Evolutionary conservation across 2,113 vertebrate species (phyloP).

Genomic region (Strigops habroptila): DNA sequence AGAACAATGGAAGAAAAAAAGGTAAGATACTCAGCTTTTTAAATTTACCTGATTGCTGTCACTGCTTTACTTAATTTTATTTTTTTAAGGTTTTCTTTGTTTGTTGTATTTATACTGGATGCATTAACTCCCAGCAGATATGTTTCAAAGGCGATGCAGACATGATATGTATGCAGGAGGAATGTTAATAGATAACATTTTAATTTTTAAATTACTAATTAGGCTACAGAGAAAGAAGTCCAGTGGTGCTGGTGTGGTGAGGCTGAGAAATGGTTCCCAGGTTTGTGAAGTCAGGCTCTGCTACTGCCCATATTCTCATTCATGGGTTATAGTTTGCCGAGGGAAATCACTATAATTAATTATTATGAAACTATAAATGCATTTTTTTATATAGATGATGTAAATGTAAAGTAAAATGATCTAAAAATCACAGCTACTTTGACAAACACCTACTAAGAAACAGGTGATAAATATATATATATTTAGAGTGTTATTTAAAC

Average conservation of each 20-base stretch:
- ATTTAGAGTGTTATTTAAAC: fast-evolving
- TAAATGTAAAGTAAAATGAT: neutral
- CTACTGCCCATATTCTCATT: neutral
- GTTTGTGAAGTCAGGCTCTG: neutral
- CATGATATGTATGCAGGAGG: neutral
- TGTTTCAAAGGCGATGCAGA: neutral
- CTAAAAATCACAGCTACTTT: neutral
- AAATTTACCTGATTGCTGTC: neutral
- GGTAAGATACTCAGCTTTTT: neutral
- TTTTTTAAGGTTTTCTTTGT: neutral
- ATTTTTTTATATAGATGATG: neutral
- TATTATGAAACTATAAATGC: neutral
- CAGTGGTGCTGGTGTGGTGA: neutral
- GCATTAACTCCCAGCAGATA: neutral
- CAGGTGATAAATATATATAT: neutral
- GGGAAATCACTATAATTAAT: neutral
- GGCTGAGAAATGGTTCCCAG: neutral
- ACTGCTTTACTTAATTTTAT: neutral
- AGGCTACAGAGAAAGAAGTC: neutral
- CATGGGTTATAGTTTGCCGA: neutral
- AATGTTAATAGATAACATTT: neutral
- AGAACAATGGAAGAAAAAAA: neutral
- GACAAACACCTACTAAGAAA: neutral
- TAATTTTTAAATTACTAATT: neutral
- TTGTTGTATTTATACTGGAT: neutral